Evolutionary conservation across 2,888 invertebrate species (phyloP).

Genomic region (Rhimphoctona megacephalus): DNA sequence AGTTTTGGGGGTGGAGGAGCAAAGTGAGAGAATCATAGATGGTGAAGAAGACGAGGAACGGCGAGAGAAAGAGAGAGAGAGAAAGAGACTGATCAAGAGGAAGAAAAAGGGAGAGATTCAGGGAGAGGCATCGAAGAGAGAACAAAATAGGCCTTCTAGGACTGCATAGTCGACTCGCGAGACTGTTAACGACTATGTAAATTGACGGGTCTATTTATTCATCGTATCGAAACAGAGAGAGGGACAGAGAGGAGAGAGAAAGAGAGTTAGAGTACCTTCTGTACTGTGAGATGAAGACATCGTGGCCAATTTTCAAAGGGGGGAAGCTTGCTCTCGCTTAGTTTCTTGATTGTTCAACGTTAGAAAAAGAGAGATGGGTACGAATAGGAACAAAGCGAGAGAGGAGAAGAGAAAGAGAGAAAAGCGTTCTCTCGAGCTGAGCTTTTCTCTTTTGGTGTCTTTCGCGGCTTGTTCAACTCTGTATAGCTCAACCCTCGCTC

Average conservation of each 20-base stretch:
- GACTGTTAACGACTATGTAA: slow-evolving; percentile 83
- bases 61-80: slow-evolving; percentile 12
- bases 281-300: slow-evolving; percentile 77
- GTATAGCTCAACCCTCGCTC: slow-evolving; percentile 41
- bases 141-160: slow-evolving; percentile 24
- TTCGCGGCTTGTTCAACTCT: slow-evolving; percentile 48
- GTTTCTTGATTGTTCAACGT: slow-evolving; percentile 45
- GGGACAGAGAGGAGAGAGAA: slow-evolving; percentile 27
- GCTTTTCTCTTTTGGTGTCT: slow-evolving; percentile 63
- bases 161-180: slow-evolving; percentile 64
- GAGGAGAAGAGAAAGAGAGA: slow-evolving; percentile 39
- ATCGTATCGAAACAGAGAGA: slow-evolving; percentile 75
- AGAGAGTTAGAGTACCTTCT: slow-evolving; percentile 24
- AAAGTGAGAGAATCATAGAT: slow-evolving; percentile 27
- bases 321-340: slow-evolving; percentile 34
- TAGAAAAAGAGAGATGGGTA: slow-evolving; percentile 34
- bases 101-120: background rate
- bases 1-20: slow-evolving; percentile 17
- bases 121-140: slow-evolving; percentile 4
- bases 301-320: slow-evolving; percentile 74
- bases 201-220: slow-evolving; percentile 83
- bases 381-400: slow-evolving; percentile 21
- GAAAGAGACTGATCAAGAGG: slow-evolving; percentile 1
- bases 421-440: slow-evolving; percentile 52
- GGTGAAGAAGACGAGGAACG: slow-evolving; percentile 19